These are phyloP conservation scores for Gallinago media DNA, from an alignment of 2,113 vertebrate species.

Conservation along the genomic window DNA sequence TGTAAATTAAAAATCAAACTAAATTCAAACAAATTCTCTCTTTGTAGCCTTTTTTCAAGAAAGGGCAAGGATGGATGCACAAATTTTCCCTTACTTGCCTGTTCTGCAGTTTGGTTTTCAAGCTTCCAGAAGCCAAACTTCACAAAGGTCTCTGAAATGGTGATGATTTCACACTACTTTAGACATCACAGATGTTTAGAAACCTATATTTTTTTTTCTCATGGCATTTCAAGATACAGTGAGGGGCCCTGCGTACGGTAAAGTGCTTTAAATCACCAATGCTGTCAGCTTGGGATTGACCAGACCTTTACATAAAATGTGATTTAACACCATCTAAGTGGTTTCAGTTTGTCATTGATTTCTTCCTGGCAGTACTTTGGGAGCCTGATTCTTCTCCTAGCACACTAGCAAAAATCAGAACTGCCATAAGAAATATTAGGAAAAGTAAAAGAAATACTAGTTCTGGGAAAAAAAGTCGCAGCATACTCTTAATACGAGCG, in stretches of 20 bases:
- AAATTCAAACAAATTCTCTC: neutral
- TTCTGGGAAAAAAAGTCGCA: too few species aligned
- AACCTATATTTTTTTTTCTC: neutral
- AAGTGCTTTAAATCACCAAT: neutral
- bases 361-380: neutral
- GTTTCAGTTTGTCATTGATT: neutral
- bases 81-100: neutral
- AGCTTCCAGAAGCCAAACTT: neutral
- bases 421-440: too few species aligned
- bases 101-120: neutral
- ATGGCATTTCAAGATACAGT: neutral
- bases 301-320: neutral
- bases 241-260: neutral
- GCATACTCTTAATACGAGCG: neutral
- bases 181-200: neutral
- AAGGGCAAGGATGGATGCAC: neutral
- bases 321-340: neutral
- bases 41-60: neutral
- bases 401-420: fast-evolving
- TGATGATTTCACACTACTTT: neutral
- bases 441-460: too few species aligned
- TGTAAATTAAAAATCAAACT: neutral
- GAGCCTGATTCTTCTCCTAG: neutral
- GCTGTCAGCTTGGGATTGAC: neutral
- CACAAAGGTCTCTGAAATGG: neutral